Evolutionary conservation across 2,888 invertebrate species (phyloP).

Genomic region (Bruchidius siliquastri): DNA sequence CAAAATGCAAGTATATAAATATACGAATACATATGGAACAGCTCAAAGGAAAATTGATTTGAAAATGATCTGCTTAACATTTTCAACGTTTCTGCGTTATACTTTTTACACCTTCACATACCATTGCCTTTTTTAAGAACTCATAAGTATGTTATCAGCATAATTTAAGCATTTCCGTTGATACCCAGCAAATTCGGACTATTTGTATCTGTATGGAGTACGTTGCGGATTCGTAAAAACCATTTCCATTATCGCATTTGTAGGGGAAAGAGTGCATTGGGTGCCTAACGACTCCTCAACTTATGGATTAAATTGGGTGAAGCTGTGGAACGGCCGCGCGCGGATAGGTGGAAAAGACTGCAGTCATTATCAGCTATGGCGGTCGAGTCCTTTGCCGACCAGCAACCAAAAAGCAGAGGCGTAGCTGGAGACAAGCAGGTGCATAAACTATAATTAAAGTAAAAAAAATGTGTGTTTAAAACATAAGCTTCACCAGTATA

Average conservation of each 20-base stretch:
- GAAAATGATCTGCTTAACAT: too few relatives aligned
- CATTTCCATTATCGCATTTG: neutral
- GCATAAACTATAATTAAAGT: too few relatives aligned
- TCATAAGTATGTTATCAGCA: too few relatives aligned
- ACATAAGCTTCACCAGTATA: too few relatives aligned
- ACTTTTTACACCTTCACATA: too few relatives aligned
- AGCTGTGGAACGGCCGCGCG: neutral
- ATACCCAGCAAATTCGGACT: too few relatives aligned
- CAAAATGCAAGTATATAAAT: too few relatives aligned
- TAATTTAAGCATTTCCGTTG: neutral
- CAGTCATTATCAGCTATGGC: conserved; percentile 41
- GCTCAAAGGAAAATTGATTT: too few relatives aligned
- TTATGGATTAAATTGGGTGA: neutral
- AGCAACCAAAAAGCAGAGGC: neutral
- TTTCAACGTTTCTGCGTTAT: too few relatives aligned
- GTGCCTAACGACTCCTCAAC: neutral
- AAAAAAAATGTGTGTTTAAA: too few relatives aligned
- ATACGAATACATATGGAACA: too few relatives aligned
- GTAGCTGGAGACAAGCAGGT: neutral
- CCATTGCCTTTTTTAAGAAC: too few relatives aligned
- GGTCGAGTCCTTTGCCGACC: conserved; percentile 30
- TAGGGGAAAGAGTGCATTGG: neutral
- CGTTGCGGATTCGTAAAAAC: neutral
- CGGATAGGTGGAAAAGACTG: conserved; percentile 34
- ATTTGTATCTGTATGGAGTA: neutral